A percentile compares a stretch with the other conserved stretches of the same genome.
These are phyloP conservation scores for Hylaea fasciaria DNA, from an alignment of 2,888 invertebrate species.

Conservation along the genomic window DNA sequence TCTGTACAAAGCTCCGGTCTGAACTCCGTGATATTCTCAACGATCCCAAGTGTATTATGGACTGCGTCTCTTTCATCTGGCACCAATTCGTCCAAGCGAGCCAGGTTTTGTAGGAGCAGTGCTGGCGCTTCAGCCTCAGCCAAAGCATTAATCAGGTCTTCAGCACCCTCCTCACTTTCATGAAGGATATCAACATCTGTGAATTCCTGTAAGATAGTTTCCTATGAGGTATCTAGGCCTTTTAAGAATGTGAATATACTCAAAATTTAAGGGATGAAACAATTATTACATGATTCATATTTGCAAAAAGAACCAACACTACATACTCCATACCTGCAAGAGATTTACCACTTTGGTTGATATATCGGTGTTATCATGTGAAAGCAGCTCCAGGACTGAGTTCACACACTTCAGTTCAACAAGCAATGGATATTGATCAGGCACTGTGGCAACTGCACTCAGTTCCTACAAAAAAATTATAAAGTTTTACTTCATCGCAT, in stretches of 20 bases:
- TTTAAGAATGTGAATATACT: no score
- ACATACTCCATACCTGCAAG: slow-evolving; percentile 82
- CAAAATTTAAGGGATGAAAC: no score
- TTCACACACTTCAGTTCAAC: slow-evolving; percentile 95
- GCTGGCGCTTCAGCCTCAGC: slow-evolving; percentile 96
- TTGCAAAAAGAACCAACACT: no score
- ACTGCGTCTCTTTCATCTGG: slow-evolving; percentile 98
- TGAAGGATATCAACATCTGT: slow-evolving; percentile 98
- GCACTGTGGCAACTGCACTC: slow-evolving; percentile 97
- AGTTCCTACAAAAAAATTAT: slow-evolving; percentile 91
- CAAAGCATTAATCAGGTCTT: slow-evolving; percentile 93
- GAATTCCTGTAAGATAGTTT: slow-evolving; percentile 87
- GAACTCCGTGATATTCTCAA: slow-evolving; percentile 98
- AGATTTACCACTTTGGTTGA: slow-evolving; percentile 90
- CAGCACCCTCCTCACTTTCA: slow-evolving; percentile 96
- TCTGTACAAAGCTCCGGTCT: slow-evolving; percentile 92
- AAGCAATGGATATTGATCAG: slow-evolving; percentile 96
- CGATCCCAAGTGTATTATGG: slow-evolving; percentile 95
- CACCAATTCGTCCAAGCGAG: slow-evolving; percentile 95
- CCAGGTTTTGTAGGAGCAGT: slow-evolving; percentile 95
- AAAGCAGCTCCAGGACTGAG: slow-evolving; percentile 95
- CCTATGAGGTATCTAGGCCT: neutral
- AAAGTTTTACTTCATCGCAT: no score
- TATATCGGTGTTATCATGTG: slow-evolving; percentile 98
- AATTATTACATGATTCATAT: no score